Conservation (phyloP, 1,140 invertebrate species). For the Tetramorium alpestre region DNA sequence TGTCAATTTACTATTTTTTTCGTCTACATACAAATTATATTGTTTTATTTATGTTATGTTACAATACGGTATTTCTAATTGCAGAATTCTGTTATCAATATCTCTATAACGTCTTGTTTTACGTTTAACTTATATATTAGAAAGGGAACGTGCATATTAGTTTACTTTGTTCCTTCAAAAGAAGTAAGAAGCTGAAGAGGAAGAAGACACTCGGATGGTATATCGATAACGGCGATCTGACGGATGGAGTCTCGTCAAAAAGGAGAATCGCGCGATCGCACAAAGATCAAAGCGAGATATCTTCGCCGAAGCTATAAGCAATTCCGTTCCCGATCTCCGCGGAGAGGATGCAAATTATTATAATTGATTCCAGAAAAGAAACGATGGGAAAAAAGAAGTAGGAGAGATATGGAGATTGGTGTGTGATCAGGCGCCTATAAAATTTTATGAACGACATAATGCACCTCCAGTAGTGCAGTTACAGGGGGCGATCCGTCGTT, state of each 20-base stretch:
- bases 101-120: not conserved
- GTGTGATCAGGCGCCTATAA: constrained; percentile 52
- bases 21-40: not conserved
- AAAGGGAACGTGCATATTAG: not conserved
- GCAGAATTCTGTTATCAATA: not conserved
- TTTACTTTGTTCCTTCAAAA: not conserved
- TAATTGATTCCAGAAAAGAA: constrained; percentile 37
- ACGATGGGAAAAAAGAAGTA: constrained; percentile 24
- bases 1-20: not conserved
- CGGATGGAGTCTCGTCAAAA: constrained; percentile 19
- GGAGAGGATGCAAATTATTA: constrained; percentile 62
- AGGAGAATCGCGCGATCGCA: not conserved
- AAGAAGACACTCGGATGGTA: not conserved
- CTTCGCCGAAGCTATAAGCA: constrained; percentile 60
- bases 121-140: not conserved
- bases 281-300: constrained; percentile 38
- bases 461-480: constrained; percentile 26
- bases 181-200: not conserved
- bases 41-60: not conserved
- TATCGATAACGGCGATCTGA: constrained; percentile 17
- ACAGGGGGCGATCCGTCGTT: not conserved
- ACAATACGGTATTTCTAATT: not conserved
- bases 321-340: constrained; percentile 42
- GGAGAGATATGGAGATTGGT: constrained; percentile 37
- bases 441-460: constrained; percentile 65